These are phyloP conservation scores for Leptinotarsa haldemani DNA, from an alignment of 2,888 invertebrate species.

Conservation along the genomic window DNA sequence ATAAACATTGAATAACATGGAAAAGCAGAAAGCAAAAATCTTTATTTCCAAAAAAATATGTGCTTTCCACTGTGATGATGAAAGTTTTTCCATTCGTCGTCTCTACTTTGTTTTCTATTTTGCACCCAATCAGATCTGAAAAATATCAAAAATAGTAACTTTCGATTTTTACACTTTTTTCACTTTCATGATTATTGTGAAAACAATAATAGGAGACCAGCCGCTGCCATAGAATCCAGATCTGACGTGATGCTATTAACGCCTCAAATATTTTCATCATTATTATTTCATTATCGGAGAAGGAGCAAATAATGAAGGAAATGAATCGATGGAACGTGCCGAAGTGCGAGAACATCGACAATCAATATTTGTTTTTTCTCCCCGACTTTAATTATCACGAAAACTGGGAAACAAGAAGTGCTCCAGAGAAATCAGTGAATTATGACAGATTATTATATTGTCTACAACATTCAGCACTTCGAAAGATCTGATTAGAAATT, in stretches of 20 bases:
- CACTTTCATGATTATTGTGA: background rate
- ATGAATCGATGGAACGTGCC: conserved; percentile 29
- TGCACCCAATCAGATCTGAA: no score
- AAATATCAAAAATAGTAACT: background rate
- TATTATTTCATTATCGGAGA: conserved; percentile 26
- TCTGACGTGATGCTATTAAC: conserved; percentile 13
- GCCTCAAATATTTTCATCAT: conserved; percentile 20
- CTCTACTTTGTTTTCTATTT: no score
- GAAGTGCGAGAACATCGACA: conserved; percentile 20
- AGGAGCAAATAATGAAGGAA: conserved; percentile 21
- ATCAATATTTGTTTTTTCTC: conserved; percentile 27
- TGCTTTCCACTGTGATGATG: no score
- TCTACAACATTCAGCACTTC: no score
- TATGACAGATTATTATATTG: background rate
- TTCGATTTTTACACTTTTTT: background rate
- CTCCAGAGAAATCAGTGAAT: background rate
- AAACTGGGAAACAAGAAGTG: background rate
- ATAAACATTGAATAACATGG: no score
- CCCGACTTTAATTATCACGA: background rate
- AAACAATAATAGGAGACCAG: background rate
- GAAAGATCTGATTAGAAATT: no score
- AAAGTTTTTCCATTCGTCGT: no score
- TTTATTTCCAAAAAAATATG: no score
- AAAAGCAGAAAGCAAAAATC: no score
- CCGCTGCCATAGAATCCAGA: background rate